These are phyloP conservation scores for Lysandra bellargus DNA, from an alignment of 2,888 invertebrate species.

Conservation along the genomic window DNA sequence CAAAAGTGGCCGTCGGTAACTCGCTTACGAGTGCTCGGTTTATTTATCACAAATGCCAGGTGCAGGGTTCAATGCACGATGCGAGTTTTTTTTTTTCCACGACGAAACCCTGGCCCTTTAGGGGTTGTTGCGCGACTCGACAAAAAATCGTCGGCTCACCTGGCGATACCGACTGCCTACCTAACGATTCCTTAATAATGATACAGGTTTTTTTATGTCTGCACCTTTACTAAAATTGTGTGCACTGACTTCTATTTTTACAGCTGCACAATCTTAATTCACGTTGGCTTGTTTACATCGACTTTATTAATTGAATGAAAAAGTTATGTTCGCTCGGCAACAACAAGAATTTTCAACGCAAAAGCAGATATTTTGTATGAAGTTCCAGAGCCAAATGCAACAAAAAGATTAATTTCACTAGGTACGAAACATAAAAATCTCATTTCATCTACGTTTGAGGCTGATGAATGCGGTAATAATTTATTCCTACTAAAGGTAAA, in stretches of 20 bases:
- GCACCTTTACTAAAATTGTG: constrained; percentile 13
- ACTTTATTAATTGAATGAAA: not conserved
- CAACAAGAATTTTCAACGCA: not conserved
- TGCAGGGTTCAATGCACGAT: constrained; percentile 68
- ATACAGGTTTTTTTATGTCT: constrained; percentile 33
- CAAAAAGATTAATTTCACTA: not conserved
- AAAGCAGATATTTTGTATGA: too few relatives aligned
- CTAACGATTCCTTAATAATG: constrained; percentile 27
- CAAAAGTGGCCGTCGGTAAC: constrained; percentile 36
- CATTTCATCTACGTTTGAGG: not conserved
- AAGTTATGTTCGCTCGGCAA: not conserved
- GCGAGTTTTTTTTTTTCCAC: constrained; percentile 65
- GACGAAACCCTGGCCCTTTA: constrained; percentile 50
- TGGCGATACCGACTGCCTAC: constrained; percentile 49
- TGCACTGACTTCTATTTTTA: constrained; percentile 7
- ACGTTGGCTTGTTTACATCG: constrained; percentile 1
- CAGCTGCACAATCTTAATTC: constrained; percentile 9
- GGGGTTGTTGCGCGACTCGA: constrained; percentile 51
- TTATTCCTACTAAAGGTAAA: not conserved
- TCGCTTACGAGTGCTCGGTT: constrained; percentile 38
- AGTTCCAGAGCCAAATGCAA: too few relatives aligned
- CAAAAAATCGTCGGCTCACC: constrained; percentile 57
- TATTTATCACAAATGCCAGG: constrained; percentile 62
- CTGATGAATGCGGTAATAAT: not conserved
- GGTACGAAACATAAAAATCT: not conserved